Conservation (phyloP, 2,888 invertebrate species). For the Anarsia innoxiella region DNA sequence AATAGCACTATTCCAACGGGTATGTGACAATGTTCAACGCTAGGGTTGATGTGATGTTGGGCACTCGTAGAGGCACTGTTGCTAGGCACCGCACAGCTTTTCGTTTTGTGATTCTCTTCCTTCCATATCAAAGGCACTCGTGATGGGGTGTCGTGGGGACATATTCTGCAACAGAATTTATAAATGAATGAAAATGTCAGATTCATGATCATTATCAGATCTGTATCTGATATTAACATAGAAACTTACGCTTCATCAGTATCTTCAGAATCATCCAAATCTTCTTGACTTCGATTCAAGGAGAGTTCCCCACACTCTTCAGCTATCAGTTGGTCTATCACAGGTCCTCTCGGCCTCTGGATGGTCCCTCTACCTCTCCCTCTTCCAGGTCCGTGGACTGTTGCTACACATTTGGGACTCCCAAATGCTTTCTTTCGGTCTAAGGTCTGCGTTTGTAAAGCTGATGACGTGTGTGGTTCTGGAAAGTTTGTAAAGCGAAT, state of each 20-base stretch:
- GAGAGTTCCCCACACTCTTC: conserved; percentile 63
- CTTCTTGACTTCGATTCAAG: conserved; percentile 67
- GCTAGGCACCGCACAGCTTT: conserved; percentile 54
- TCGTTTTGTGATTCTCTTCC: conserved; percentile 54
- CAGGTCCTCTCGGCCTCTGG: conserved; percentile 54
- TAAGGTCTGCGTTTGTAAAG: conserved; percentile 64
- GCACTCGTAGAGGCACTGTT: conserved; percentile 50
- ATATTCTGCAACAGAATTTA: conserved; percentile 43
- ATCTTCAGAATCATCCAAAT: conserved; percentile 77
- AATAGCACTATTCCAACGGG: conserved; percentile 75
- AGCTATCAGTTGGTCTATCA: conserved; percentile 63
- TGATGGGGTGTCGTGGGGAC: conserved; percentile 84
- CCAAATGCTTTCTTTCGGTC: conserved; percentile 49
- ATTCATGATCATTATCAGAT: too few relatives aligned
- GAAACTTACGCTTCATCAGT: conserved; percentile 66
- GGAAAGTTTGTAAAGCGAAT: too few relatives aligned
- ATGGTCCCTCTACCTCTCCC: conserved; percentile 44
- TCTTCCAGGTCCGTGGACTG: conserved; percentile 53
- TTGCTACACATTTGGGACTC: conserved; percentile 56
- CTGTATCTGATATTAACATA: too few relatives aligned
- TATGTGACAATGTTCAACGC: conserved; percentile 60
- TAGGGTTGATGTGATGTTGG: conserved; percentile 44
- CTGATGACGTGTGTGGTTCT: conserved; percentile 68
- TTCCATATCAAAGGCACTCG: conserved; percentile 83
- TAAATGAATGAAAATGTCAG: too few relatives aligned